Evolutionary conservation across 2,113 vertebrate species (phyloP).

Genomic region (Zeus faber): DNA sequence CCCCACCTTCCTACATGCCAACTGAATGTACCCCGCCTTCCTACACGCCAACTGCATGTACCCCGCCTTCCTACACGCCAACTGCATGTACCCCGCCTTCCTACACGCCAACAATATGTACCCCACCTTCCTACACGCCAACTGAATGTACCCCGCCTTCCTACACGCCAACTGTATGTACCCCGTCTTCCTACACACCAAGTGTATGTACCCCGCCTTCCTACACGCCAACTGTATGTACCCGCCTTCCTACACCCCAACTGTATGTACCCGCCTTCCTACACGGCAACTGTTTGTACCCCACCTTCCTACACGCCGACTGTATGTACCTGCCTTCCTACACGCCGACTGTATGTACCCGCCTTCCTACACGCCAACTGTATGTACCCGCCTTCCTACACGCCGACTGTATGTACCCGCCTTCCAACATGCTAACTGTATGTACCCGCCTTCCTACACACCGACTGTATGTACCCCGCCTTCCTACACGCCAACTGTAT

Average conservation of each 20-base stretch:
- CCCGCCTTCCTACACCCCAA: slow-evolving; percentile 3
- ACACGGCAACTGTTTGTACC: not conserved
- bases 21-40: not conserved
- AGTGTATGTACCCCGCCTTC: not conserved
- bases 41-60: no score
- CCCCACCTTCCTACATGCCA: no score
- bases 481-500: no score
- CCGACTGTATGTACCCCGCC: no score
- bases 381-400: not conserved
- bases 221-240: not conserved
- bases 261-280: not conserved
- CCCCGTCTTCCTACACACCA: not conserved
- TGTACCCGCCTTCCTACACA: no score
- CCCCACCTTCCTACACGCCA: no score
- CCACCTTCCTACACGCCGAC: no score
- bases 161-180: not conserved
- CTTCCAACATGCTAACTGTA: no score
- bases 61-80: not conserved
- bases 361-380: not conserved
- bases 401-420: no score
- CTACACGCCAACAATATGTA: no score
- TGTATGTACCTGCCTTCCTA: not conserved
- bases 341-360: not conserved
- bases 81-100: not conserved
- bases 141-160: not conserved